A percentile compares a stretch with the other conserved stretches of the same genome.
These are phyloP conservation scores for Archips crataeganus DNA, from an alignment of 2,888 invertebrate species.

Conservation along the genomic window DNA sequence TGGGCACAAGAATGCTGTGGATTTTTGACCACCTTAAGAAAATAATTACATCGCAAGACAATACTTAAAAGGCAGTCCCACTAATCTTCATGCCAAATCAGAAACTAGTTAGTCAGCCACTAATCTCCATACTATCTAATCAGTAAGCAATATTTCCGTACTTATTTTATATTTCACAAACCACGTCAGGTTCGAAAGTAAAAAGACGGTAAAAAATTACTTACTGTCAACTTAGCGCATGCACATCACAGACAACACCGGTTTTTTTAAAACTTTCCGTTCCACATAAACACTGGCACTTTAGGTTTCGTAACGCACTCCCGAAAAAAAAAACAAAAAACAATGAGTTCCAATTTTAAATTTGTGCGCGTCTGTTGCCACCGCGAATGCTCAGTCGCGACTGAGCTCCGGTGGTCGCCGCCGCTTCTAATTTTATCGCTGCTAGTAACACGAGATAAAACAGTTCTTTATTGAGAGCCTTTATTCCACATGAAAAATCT, in stretches of 20 bases:
- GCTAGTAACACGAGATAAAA: constrained; percentile 84
- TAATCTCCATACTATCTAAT: constrained; percentile 23
- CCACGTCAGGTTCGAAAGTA: constrained; percentile 17
- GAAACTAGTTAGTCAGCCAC: constrained; percentile 12
- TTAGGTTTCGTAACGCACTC: constrained; percentile 66
- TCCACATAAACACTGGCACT: constrained; percentile 66
- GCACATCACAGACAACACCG: constrained; percentile 61
- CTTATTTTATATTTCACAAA: constrained; percentile 15
- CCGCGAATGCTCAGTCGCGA: constrained; percentile 58
- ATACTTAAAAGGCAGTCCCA: constrained; percentile 16
- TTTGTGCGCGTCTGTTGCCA: constrained; percentile 52
- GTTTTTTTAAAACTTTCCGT: constrained; percentile 51
- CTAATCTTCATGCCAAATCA: constrained; percentile 21
- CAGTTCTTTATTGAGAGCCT: constrained; percentile 76
- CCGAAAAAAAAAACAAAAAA: constrained; percentile 64
- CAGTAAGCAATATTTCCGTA: constrained; percentile 17
- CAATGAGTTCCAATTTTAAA: constrained; percentile 53
- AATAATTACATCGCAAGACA: background rate
- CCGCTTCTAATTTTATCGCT: constrained; percentile 82
- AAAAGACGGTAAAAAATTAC: constrained; percentile 44
- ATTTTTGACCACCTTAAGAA: background rate
- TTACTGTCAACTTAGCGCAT: constrained; percentile 63
- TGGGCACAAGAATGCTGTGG: too few species aligned
- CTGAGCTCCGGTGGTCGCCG: constrained; percentile 55
- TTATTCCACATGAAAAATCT: constrained; percentile 53